Percentiles rank a stretch among this genome's conserved stretches.
These are phyloP conservation scores for Anniella stebbinsi DNA, from an alignment of 2,797 vertebrate species.

Conservation along the genomic window DNA sequence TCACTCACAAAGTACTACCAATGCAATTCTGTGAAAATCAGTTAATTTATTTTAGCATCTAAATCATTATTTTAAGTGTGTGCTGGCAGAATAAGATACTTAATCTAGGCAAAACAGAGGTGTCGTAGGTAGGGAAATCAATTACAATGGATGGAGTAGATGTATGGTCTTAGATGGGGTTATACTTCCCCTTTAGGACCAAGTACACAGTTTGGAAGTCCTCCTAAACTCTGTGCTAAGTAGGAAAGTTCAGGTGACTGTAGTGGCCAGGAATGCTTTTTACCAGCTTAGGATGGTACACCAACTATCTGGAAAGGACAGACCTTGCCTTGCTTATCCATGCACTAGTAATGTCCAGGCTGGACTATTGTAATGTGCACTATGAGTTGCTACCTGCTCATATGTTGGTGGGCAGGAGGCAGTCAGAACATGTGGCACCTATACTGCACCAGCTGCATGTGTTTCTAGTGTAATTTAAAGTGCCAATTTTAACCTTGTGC, in stretches of 20 bases:
- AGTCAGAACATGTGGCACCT: background rate
- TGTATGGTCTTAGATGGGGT: background rate
- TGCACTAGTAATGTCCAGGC: background rate
- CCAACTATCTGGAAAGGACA: too few relatives aligned
- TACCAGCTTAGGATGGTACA: too few relatives aligned
- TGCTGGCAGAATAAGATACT: background rate
- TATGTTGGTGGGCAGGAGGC: background rate
- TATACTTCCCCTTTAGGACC: background rate
- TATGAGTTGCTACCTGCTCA: background rate
- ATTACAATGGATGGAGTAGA: background rate
- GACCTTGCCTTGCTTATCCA: background rate
- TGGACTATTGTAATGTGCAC: too few relatives aligned
- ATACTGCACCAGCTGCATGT: too few relatives aligned
- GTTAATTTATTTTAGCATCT: background rate
- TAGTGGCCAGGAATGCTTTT: background rate
- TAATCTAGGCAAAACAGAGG: too few relatives aligned
- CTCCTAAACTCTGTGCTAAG: background rate
- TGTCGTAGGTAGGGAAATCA: background rate
- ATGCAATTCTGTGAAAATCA: background rate
- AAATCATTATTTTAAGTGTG: background rate
- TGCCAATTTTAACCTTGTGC: too few relatives aligned
- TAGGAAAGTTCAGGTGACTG: too few relatives aligned
- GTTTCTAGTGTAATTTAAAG: too few relatives aligned
- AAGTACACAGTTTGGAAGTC: background rate
- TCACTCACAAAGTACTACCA: background rate